Conservation (phyloP, 2,888 invertebrate species). For the Torymus aiolomorphi region DNA sequence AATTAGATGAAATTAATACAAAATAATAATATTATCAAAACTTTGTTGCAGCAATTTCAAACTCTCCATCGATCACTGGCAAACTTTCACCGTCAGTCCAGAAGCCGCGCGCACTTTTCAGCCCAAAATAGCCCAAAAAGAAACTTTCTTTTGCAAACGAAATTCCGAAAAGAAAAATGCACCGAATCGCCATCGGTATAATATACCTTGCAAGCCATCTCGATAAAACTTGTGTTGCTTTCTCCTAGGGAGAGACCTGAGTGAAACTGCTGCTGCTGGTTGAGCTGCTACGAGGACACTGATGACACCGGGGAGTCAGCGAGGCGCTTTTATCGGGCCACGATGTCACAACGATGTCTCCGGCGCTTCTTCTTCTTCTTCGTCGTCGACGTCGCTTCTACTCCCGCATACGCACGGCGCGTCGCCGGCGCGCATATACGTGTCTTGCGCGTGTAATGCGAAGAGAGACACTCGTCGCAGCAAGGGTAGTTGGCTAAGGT, state of each 20-base stretch:
- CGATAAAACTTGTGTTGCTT: not conserved
- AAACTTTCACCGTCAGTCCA: too few relatives aligned
- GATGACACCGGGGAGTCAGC: conserved; percentile 59
- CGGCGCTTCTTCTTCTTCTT: conserved; percentile 61
- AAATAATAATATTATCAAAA: too few relatives aligned
- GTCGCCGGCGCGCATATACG: too few relatives aligned
- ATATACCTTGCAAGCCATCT: conserved; percentile 53
- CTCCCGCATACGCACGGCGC: too few relatives aligned
- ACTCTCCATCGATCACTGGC: too few relatives aligned
- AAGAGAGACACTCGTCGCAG: not conserved
- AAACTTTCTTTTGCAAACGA: not conserved
- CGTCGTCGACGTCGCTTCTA: conserved; percentile 34
- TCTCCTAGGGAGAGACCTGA: not conserved
- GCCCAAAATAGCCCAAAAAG: too few relatives aligned
- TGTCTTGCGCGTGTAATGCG: too few relatives aligned
- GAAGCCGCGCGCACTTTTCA: too few relatives aligned
- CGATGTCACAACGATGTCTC: conserved; percentile 65
- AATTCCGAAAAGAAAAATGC: not conserved
- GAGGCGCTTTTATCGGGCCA: conserved; percentile 54
- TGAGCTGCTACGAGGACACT: conserved; percentile 64
- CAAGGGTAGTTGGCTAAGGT: conserved; percentile 66
- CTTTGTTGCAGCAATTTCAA: too few relatives aligned
- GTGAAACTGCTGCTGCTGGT: conserved; percentile 46
- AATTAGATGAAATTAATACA: too few relatives aligned
- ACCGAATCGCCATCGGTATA: not conserved